phyloP scores from a whole-genome alignment of 2,797 vertebrate species.

The Eulemur albifrons region DNA sequence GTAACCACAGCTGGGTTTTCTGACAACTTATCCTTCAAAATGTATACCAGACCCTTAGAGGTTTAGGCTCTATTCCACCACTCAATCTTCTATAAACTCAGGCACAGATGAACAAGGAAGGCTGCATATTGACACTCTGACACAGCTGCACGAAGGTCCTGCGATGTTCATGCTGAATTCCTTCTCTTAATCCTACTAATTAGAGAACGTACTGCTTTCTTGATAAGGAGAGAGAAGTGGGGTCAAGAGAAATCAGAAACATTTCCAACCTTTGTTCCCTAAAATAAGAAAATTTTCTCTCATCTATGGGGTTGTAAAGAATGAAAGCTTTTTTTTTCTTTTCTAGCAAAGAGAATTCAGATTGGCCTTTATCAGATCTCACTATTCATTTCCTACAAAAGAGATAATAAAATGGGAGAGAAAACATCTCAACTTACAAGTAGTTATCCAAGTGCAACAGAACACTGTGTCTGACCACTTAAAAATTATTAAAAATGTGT shows the following conservation, averaged over 20 bases:
- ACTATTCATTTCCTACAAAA: not conserved
- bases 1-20: not conserved
- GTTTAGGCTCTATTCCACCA: not conserved
- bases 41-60: not conserved
- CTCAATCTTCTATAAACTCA: not conserved
- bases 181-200: not conserved
- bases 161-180: not conserved
- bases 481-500: not conserved
- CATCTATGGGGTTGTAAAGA: not conserved
- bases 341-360: not conserved
- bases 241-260: not conserved
- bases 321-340: not conserved
- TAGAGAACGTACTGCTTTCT: not conserved
- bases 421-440: not conserved
- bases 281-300: not conserved
- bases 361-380: not conserved
- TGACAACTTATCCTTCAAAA: not conserved
- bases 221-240: not conserved
- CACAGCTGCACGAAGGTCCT: not conserved
- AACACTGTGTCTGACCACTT: not conserved
- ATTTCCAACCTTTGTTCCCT: not conserved
- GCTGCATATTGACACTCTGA: not conserved
- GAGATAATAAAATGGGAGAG: not conserved
- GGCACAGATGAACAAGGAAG: not conserved
- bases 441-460: not conserved